Percentiles rank a stretch among this genome's conserved stretches.
These are phyloP conservation scores for Cossypha polioptera DNA, from an alignment of 2,797 vertebrate genomes.

Conservation along the genomic window DNA sequence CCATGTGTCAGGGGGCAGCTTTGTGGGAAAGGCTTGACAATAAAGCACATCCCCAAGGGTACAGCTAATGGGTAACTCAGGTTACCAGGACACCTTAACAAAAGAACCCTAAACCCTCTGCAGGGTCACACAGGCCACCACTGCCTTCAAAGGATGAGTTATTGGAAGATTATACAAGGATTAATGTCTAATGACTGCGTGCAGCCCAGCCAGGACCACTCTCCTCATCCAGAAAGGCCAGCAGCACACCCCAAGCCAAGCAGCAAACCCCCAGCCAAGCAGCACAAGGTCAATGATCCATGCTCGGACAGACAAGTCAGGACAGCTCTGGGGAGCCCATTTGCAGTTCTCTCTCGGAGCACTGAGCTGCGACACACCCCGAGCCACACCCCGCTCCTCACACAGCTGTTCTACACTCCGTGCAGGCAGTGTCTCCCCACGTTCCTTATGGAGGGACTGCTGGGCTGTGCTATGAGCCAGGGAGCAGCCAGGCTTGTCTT, in stretches of 20 bases:
- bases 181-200: background rate
- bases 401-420: background rate
- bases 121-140: background rate
- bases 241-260: background rate
- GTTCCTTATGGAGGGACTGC: accelerated
- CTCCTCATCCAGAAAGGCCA: background rate
- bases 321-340: background rate
- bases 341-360: background rate
- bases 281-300: background rate
- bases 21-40: background rate
- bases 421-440: background rate
- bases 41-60: background rate
- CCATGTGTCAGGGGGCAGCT: background rate
- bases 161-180: background rate
- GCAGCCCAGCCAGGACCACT: accelerated
- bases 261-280: background rate
- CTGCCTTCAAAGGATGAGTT: background rate
- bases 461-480: accelerated
- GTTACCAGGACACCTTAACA: background rate
- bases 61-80: background rate
- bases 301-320: background rate
- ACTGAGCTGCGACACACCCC: background rate
- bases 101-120: background rate
- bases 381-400: accelerated
- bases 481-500: background rate